Percentiles rank a stretch among this genome's conserved stretches.
Evolutionary conservation across 1,140 invertebrate species (phyloP).

Genomic region (Belonocnema kinseyi): DNA sequence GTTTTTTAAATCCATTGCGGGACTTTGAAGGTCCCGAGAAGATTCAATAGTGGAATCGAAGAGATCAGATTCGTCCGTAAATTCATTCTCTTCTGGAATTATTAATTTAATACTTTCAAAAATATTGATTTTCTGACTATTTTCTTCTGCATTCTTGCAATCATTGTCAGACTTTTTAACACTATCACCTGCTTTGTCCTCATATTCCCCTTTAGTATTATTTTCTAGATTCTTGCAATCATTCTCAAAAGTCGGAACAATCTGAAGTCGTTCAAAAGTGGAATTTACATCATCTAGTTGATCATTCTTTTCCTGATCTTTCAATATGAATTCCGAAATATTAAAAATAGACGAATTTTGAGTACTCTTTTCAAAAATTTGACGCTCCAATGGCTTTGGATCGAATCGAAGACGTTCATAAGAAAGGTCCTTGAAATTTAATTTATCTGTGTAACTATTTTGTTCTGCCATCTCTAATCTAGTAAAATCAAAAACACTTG

Average conservation of each 20-base stretch:
- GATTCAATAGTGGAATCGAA: slow-evolving; percentile 9
- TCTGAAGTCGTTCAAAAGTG: background rate
- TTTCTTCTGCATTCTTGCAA: no score
- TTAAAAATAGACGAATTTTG: background rate
- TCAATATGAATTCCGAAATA: background rate
- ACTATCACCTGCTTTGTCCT: background rate
- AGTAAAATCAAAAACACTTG: background rate
- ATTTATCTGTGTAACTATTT: background rate
- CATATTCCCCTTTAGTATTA: background rate
- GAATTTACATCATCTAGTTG: background rate
- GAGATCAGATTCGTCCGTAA: slow-evolving; percentile 9
- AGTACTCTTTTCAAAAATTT: background rate
- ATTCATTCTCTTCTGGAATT: slow-evolving; percentile 8
- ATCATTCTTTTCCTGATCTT: background rate
- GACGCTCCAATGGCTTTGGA: background rate
- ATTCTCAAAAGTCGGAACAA: background rate
- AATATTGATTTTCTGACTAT: no score
- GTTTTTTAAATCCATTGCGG: background rate
- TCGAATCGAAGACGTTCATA: slow-evolving; percentile 6
- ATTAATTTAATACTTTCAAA: background rate
- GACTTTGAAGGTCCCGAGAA: background rate
- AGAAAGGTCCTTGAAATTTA: background rate
- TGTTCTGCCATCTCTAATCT: background rate
- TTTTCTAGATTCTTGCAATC: background rate
- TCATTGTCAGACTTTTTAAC: background rate